Conservation (phyloP, 2,113 vertebrate genomes). For the Zapornia atra region DNA sequence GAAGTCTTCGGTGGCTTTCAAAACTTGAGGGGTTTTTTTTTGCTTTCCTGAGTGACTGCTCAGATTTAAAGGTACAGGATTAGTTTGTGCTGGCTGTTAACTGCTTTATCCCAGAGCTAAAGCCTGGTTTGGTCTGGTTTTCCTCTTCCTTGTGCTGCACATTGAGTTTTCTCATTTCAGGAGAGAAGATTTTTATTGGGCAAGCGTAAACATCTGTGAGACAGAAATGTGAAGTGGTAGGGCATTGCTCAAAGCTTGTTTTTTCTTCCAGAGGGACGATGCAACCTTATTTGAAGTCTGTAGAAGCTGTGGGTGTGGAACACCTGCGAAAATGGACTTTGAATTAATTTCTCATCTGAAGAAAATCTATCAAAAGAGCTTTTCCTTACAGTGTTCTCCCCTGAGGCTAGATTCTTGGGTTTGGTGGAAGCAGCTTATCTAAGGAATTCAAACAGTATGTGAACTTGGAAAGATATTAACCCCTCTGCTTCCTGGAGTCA, state of each 20-base stretch:
- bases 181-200: neutral
- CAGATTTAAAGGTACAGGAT: conserved; percentile 24
- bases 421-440: conserved; percentile 71
- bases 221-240: neutral
- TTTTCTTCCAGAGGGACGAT: neutral
- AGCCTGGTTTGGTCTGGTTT: conserved; percentile 2
- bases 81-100: conserved; percentile 9
- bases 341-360: conserved; percentile 53
- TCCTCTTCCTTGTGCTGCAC: neutral
- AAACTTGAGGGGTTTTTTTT: conserved; percentile 43
- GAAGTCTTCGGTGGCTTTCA: conserved; percentile 10
- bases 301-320: neutral
- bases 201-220: neutral
- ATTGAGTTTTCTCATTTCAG: neutral
- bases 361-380: conserved; percentile 45
- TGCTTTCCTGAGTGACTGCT: neutral
- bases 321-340: conserved; percentile 12
- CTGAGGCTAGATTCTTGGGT: conserved; percentile 22
- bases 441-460: conserved; percentile 69
- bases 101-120: neutral
- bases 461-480: conserved; percentile 53
- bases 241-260: neutral
- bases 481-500: neutral
- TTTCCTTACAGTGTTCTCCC: conserved; percentile 43
- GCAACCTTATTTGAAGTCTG: neutral